phyloP scores from a whole-genome alignment of 2,113 vertebrate species.

The Brachypodius melanocephalos region DNA sequence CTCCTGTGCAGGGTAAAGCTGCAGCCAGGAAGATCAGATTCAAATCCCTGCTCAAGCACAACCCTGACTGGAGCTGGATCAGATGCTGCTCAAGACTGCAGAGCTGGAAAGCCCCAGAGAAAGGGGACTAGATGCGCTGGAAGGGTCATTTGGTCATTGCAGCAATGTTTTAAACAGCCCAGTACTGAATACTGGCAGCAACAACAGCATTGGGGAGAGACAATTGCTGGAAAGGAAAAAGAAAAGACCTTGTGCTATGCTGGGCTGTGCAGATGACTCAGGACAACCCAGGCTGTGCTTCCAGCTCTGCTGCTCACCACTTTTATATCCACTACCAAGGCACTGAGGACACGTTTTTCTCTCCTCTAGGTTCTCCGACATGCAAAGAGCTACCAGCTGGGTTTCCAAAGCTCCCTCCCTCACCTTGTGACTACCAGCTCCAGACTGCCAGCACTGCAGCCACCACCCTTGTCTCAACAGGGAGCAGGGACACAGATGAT shows the following conservation, averaged over 20 bases:
- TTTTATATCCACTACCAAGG: neutral
- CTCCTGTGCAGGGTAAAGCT: neutral
- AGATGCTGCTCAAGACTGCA: neutral
- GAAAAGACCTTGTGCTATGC: neutral
- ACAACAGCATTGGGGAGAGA: neutral
- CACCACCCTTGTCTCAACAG: accelerated
- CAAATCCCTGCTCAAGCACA: neutral
- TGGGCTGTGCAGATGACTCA: neutral
- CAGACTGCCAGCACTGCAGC: neutral
- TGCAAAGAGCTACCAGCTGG: neutral
- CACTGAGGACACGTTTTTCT: neutral
- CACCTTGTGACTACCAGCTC: neutral
- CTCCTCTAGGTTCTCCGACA: neutral
- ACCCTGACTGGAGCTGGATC: neutral
- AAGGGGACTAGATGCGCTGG: neutral
- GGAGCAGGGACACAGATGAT: neutral
- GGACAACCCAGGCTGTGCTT: neutral
- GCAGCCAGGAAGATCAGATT: neutral
- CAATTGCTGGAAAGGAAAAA: neutral
- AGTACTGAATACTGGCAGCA: neutral
- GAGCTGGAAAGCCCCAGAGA: neutral
- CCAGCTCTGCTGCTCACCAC: neutral
- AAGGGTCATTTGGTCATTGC: neutral
- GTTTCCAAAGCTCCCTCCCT: neutral
- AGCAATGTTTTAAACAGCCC: neutral